Evolutionary conservation across 2,888 invertebrate species (phyloP), one percentile per base, ranked within the genome.

Genomic region (Cryptosula pallasiana): DNA sequence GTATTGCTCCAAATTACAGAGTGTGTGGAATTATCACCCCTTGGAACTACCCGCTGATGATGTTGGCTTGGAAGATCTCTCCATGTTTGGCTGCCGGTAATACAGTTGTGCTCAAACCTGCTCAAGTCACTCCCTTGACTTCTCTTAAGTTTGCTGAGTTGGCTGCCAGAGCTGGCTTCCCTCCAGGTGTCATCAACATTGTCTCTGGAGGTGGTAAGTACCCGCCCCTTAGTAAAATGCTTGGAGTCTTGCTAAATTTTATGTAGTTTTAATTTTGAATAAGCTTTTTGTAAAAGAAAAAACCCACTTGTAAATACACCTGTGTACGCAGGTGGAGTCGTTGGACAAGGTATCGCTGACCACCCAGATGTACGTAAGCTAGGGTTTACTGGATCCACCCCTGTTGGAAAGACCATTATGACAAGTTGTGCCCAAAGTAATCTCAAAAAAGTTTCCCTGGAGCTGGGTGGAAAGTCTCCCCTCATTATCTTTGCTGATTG

Each of bases 11-110:
- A 45, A 13, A 13, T 76, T 84, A 72, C 78, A 90, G 94, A 0
- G 96, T 97, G 1, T 94, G 94, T 79, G 96, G 91, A 0, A 86
- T 97, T 23, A 90, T 97, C 23, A 95, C 95, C 0, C 96, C 97
- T 0, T 98, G 97, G 97, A 97, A 97, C 85, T 98, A 97, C 84
- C 97, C 97, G 0, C 87, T 98, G 13, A 97, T 98, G 97, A 98
- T 97, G 97, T 86, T 97, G 16, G 93, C 95, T 0, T 97, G 96
- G 96, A 97, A 97, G 85, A 95, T 96, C 94, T 95, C 96, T 0
- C 94, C 97, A 1, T 97, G 96, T 81, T 87, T 97, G 69, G 95
- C 96, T 0, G 95, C 96, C 9, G 97, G 97, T 45, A 97, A 97
- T 82, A 95, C 96, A 0, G 95, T 96, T 0, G 90, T 97, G 0